Base-by-base conservation (phyloP, 2,888 invertebrate genomes). In the Eumacrocentrus americanus region DNA sequence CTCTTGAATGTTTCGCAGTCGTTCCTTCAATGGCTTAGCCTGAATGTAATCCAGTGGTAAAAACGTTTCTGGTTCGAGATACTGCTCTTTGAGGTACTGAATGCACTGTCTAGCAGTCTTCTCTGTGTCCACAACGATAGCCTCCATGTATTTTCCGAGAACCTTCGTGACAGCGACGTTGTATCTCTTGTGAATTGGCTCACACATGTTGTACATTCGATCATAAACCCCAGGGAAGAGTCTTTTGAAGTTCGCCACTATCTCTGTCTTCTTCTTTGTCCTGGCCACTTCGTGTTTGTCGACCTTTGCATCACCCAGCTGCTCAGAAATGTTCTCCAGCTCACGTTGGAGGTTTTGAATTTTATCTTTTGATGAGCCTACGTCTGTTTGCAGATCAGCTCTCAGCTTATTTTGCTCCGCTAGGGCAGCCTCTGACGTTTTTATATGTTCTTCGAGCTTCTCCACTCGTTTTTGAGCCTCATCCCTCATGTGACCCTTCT, bases 91-190 rank as follows among this genome's bases (percentile, higher is more conserved):
- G 61, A 99, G 85, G 80, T 92, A 92, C 77, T 95, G 94, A 77
- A 98, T 97, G 78, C 97, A 98, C 71, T 93, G 90, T 14, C 96
- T 86, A 3, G 98, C 99, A 0, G 99, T 99, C 82, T 95, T 94
- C 82, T 98, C 98, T 0, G 95, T 94, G 82, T 99, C 99, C 29
- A 98, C 98, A 12, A 99, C 98, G 74, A 99, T 99, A 57, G 98
- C 98, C 80, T 98, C 98, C 98, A 99, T 99, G 82, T 97, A 97
- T 83, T 98, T 98, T 61, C 98, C 98, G 68, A 99, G 86, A 53
- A 98, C 95, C 83, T 98, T 98, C 0, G 98, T 98, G 74, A 98
- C 94, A 42, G 97, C 95, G 58, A 98, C 93, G 82, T 98, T 98
- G 85, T 97, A 99, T 22, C 95, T 88, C 82, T 98, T 97, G 84